phyloP scores from a whole-genome alignment of 92 coral and sea anemone genomes.

The Virgularia gustaviana region DNA sequence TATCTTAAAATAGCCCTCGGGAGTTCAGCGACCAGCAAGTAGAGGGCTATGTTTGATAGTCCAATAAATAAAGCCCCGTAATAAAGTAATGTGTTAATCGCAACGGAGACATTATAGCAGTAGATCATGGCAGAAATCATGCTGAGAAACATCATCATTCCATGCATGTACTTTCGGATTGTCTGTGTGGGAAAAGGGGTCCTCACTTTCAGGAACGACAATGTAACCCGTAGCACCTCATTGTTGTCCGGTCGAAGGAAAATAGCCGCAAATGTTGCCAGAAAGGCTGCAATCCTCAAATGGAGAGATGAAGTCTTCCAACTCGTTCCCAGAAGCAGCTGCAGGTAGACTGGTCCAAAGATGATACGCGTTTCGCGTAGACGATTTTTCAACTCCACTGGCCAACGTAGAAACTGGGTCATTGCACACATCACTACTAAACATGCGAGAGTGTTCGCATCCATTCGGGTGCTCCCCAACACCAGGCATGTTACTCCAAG shows the following conservation, averaged over 20 bases:
- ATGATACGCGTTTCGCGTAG: constrained; percentile 36
- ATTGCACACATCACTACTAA: constrained; percentile 10
- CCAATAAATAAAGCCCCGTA: not conserved
- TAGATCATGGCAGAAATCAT: not conserved
- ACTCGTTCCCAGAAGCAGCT: constrained; percentile 1
- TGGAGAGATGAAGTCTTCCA: not conserved
- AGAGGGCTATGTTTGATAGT: not conserved
- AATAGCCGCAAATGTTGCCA: constrained; percentile 8
- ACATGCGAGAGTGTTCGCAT: not conserved
- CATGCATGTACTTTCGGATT: constrained; percentile 24
- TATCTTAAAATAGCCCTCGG: not conserved
- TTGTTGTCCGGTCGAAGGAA: constrained; percentile 39
- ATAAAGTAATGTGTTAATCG: not conserved
- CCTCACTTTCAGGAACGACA: not conserved
- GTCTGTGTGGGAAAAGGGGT: not conserved
- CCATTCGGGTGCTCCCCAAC: not conserved
- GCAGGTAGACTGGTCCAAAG: constrained; percentile 21
- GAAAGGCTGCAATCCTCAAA: not conserved
- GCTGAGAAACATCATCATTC: constrained; percentile 14
- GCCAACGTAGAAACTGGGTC: constrained; percentile 42
- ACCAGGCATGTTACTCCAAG: not conserved
- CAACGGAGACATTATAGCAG: not conserved
- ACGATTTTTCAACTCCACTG: not conserved
- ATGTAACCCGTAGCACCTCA: not conserved
- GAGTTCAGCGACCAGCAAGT: constrained; percentile 13